Conservation (phyloP, 2,888 invertebrate species). For the Diabrotica balteata region DNA sequence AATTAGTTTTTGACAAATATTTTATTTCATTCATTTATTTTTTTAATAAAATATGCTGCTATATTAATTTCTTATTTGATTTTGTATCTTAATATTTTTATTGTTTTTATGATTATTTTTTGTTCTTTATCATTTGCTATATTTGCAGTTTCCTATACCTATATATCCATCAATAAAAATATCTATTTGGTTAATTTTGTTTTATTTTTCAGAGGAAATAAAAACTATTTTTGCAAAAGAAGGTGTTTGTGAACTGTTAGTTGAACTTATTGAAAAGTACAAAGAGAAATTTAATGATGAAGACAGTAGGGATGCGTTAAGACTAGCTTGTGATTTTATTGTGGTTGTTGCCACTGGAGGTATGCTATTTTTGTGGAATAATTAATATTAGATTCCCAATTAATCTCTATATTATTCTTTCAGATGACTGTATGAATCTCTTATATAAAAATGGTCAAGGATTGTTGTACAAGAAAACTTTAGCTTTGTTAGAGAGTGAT, state of each 20-base stretch:
- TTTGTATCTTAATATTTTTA: too few relatives aligned
- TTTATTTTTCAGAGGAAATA: slow-evolving; percentile 69
- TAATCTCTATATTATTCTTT: slow-evolving; percentile 32
- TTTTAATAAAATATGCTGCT: too few relatives aligned
- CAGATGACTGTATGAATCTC: slow-evolving; percentile 87
- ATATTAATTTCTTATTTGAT: too few relatives aligned
- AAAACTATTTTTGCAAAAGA: slow-evolving; percentile 78
- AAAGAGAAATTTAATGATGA: slow-evolving; percentile 69
- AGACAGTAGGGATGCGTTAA: slow-evolving; percentile 74
- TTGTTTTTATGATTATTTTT: too few relatives aligned
- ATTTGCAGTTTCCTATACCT: too few relatives aligned
- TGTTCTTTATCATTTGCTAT: too few relatives aligned
- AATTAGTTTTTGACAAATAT: too few relatives aligned
- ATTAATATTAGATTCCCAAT: not conserved
- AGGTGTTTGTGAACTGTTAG: slow-evolving; percentile 78
- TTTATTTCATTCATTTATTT: too few relatives aligned
- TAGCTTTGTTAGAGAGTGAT: slow-evolving; percentile 78
- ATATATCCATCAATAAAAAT: too few relatives aligned
- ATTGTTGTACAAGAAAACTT: slow-evolving; percentile 73
- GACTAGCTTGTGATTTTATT: slow-evolving; percentile 85
- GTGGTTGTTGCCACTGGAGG: slow-evolving; percentile 87
- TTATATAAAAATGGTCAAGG: slow-evolving; percentile 82
- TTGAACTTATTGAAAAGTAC: slow-evolving; percentile 75
- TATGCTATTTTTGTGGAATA: slow-evolving; percentile 53
- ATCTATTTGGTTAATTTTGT: too few relatives aligned